A percentile compares a stretch with the other conserved stretches of the same genome.
phyloP scores from a whole-genome alignment of 2,113 vertebrate genomes.

The Copsychus sechellarum region DNA sequence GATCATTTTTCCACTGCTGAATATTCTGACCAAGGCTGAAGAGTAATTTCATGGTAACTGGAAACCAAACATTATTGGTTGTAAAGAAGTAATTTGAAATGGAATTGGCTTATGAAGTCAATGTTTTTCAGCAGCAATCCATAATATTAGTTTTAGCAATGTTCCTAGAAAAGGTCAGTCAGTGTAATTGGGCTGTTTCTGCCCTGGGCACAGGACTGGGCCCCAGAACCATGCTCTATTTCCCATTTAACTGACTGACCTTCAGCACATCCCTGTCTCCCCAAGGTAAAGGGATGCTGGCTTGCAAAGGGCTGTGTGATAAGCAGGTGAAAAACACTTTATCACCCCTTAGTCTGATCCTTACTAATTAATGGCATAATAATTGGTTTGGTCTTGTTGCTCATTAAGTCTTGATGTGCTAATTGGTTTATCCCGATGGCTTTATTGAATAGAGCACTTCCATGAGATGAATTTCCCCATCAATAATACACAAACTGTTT shows the following conservation, averaged over 20 bases:
- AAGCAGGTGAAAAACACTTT: not conserved
- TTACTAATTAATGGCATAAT: not conserved
- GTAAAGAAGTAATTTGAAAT: not conserved
- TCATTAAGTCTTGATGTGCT: not conserved
- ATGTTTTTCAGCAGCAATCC: not conserved
- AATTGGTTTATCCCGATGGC: not conserved
- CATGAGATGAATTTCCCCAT: not conserved
- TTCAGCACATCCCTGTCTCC: not conserved
- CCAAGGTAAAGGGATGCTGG: rapidly evolving
- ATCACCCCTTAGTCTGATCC: not conserved
- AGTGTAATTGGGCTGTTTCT: not conserved
- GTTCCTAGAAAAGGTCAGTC: not conserved
- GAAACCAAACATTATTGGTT: not conserved
- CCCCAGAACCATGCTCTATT: not conserved
- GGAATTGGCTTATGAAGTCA: not conserved
- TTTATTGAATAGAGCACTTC: not conserved
- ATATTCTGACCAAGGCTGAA: not conserved
- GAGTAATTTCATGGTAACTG: not conserved
- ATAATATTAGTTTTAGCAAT: not conserved
- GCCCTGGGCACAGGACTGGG: not conserved
- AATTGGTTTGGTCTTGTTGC: not conserved
- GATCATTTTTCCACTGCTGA: not conserved
- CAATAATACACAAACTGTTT: not conserved
- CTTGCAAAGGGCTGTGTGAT: not conserved
- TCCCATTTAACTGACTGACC: not conserved